Evolutionary conservation across 2,888 invertebrate species (phyloP).

Genomic region (Charanyca ferruginea): DNA sequence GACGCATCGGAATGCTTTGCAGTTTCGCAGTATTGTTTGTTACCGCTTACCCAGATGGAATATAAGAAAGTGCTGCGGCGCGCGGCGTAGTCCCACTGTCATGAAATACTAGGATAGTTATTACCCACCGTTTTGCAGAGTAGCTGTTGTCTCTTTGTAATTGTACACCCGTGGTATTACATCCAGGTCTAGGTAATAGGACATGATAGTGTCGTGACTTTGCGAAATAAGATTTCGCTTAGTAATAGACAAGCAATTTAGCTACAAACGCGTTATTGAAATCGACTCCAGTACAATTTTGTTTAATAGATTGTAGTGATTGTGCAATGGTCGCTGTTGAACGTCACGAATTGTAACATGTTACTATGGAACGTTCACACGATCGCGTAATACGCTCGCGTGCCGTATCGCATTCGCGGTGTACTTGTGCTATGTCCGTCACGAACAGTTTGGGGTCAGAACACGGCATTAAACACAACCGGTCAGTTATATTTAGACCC

Average conservation of each 20-base stretch:
- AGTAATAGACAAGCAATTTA: slow-evolving; percentile 74
- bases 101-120: slow-evolving; percentile 71
- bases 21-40: slow-evolving; percentile 70
- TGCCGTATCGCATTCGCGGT: slow-evolving; percentile 70
- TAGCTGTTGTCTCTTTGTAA: slow-evolving; percentile 77
- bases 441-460: slow-evolving; percentile 82
- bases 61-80: slow-evolving; percentile 72
- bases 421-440: slow-evolving; percentile 76
- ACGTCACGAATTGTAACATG: slow-evolving; percentile 79
- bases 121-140: slow-evolving; percentile 73
- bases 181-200: slow-evolving; percentile 76
- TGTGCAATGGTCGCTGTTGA: slow-evolving; percentile 74
- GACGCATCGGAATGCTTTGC: slow-evolving; percentile 68
- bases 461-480: slow-evolving; percentile 78
- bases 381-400: slow-evolving; percentile 80
- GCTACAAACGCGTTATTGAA: slow-evolving; percentile 71
- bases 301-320: slow-evolving; percentile 72
- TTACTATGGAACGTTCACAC: slow-evolving; percentile 78
- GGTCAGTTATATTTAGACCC: slow-evolving; percentile 72
- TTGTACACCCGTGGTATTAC: slow-evolving; percentile 74
- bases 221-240: slow-evolving; percentile 76
- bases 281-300: slow-evolving; percentile 70
- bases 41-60: slow-evolving; percentile 66
- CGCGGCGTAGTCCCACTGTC: slow-evolving; percentile 50
- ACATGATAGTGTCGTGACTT: slow-evolving; percentile 80